phyloP scores from a whole-genome alignment of 35 echinoderm and acorn worm species.

The Heliocidaris tuberculata region DNA sequence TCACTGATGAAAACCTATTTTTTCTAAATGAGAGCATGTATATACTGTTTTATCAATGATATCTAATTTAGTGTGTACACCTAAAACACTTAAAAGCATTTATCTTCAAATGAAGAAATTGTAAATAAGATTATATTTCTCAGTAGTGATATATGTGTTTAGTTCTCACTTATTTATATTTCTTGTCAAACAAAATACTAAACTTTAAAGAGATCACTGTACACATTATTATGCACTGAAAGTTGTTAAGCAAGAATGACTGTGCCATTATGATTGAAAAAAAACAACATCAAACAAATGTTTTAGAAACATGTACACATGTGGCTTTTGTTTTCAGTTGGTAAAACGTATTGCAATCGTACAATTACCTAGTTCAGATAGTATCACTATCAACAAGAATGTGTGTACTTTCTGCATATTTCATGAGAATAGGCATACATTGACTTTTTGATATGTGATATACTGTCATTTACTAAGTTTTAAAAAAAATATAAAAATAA shows the following conservation, averaged over 20 bases:
- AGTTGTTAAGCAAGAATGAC: background rate
- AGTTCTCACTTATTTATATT: background rate
- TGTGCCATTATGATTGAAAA: background rate
- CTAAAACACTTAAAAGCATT: background rate
- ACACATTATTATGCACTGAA: too few relatives aligned
- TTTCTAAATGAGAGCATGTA: background rate
- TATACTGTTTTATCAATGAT: background rate
- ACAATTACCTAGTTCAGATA: background rate
- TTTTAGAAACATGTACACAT: background rate
- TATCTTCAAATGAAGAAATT: background rate
- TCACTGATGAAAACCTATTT: background rate
- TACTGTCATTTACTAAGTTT: too few relatives aligned
- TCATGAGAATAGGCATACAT: too few relatives aligned
- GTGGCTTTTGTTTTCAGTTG: background rate
- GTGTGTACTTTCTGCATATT: too few relatives aligned
- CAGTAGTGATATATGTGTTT: background rate
- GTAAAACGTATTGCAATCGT: background rate
- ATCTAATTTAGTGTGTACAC: background rate
- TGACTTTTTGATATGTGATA: too few relatives aligned
- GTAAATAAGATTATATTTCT: background rate
- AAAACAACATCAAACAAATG: too few relatives aligned
- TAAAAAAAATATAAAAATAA: too few relatives aligned
- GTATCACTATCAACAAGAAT: background rate
- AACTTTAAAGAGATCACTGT: background rate
- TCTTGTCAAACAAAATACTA: background rate